These are phyloP conservation scores for Drosophila paranaensis DNA, from an alignment of 2,888 invertebrate species.

Conservation along the genomic window DNA sequence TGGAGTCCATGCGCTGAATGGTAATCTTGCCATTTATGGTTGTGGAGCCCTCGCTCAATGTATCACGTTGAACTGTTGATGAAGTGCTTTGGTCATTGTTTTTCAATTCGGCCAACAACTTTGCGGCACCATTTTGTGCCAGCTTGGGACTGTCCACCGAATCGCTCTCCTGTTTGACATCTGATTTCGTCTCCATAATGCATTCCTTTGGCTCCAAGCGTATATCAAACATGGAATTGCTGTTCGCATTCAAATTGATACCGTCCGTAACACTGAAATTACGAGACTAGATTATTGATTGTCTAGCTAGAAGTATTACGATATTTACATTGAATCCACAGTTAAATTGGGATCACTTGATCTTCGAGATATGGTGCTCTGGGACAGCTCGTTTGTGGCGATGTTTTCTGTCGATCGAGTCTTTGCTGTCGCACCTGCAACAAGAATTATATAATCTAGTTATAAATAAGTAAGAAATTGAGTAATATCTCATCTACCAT, in stretches of 20 bases:
- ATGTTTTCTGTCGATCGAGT: constrained; percentile 95
- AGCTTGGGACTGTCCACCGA: constrained; percentile 61
- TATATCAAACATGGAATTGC: constrained; percentile 83
- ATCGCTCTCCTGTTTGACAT: constrained; percentile 63
- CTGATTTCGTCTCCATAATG: constrained; percentile 28
- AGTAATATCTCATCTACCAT: constrained; percentile 1
- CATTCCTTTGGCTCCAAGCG: constrained; percentile 71
- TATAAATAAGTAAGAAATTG: background rate
- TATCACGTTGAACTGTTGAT: constrained; percentile 53
- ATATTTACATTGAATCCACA: constrained; percentile 89
- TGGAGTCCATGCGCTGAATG: constrained; percentile 39
- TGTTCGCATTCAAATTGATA: constrained; percentile 79
- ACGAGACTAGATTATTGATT: background rate
- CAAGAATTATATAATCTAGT: background rate
- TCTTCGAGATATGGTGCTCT: constrained; percentile 88
- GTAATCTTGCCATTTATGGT: constrained; percentile 41
- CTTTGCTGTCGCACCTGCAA: constrained; percentile 89
- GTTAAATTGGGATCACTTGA: constrained; percentile 94
- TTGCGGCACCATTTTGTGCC: constrained; percentile 31
- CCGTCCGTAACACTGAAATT: constrained; percentile 77
- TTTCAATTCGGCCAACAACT: constrained; percentile 37
- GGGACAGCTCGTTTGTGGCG: constrained; percentile 87
- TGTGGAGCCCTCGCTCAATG: constrained; percentile 34
- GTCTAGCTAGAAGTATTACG: background rate
- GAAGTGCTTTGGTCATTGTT: constrained; percentile 53